Percentiles rank a stretch among this genome's conserved stretches.
Conservation (phyloP, 1,140 invertebrate genomes). For the Eumaeus atala region DNA sequence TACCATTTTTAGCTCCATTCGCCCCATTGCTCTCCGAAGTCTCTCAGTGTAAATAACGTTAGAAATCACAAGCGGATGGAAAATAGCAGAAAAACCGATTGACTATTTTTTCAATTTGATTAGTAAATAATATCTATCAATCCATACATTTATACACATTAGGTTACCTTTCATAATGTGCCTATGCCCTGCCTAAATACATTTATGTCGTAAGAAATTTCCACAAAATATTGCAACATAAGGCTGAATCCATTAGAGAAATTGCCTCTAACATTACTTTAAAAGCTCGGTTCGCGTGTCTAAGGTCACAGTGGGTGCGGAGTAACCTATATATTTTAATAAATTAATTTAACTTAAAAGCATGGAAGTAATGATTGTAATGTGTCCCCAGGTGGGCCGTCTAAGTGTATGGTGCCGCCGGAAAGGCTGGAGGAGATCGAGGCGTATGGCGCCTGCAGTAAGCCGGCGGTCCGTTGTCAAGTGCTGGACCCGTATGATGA, state of each 20-base stretch:
- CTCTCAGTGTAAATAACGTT: too few species aligned
- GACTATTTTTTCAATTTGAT: too few species aligned
- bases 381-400: conserved; percentile 35
- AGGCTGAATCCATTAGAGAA: conserved; percentile 9
- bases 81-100: too few species aligned
- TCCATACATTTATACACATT: too few species aligned
- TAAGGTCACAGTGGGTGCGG: conserved; percentile 11
- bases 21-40: too few species aligned
- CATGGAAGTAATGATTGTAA: background rate
- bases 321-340: conserved; percentile 11
- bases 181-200: background rate
- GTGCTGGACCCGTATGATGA: conserved; percentile 80
- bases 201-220: background rate
- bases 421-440: conserved; percentile 35
- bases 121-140: too few species aligned
- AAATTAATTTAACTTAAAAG: conserved; percentile 6
- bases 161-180: too few species aligned
- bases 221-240: conserved; percentile 1
- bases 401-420: conserved; percentile 43
- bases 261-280: conserved; percentile 14
- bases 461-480: conserved; percentile 79
- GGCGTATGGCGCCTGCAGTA: conserved; percentile 43
- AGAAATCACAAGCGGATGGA: too few species aligned
- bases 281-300: conserved; percentile 12
- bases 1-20: too few species aligned